Conservation (phyloP, 1,140 invertebrate species). For the Pinna nobilis region DNA sequence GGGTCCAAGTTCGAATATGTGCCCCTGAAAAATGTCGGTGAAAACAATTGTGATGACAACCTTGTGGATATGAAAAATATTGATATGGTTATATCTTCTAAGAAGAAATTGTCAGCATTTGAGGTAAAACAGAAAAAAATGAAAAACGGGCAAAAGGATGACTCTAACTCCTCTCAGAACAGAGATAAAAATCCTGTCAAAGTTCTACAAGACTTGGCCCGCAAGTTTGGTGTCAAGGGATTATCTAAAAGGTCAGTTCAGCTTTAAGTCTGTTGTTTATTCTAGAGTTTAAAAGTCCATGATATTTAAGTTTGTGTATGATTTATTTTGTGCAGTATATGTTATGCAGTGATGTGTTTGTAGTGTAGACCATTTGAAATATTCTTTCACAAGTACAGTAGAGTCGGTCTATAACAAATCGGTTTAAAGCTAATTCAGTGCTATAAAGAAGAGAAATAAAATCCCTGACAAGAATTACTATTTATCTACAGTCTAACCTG, state of each 20-base stretch:
- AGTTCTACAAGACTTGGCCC: slow-evolving; percentile 79
- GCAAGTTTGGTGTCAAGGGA: slow-evolving; percentile 69
- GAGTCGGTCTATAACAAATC: no score
- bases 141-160: slow-evolving; percentile 44
- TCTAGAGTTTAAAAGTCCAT: not conserved
- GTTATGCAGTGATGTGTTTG: no score
- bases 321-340: no score
- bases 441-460: no score
- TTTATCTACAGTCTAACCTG: no score
- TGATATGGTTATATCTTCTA: slow-evolving; percentile 54
- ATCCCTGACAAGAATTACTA: no score
- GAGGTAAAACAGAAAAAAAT: slow-evolving; percentile 76
- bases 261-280: no score
- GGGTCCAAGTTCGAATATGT: slow-evolving; percentile 72
- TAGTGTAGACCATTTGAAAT: no score
- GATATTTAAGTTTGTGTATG: no score
- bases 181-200: slow-evolving; percentile 75
- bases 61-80: no score
- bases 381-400: no score
- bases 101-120: slow-evolving; percentile 75
- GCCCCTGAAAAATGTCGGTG: slow-evolving; percentile 8
- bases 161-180: slow-evolving; percentile 17
- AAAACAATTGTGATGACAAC: slow-evolving; percentile 36
- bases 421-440: no score
- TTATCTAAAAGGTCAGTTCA: slow-evolving; percentile 69